Evolutionary conservation across 2,113 vertebrate species (phyloP).

Genomic region (Antennarius striatus): DNA sequence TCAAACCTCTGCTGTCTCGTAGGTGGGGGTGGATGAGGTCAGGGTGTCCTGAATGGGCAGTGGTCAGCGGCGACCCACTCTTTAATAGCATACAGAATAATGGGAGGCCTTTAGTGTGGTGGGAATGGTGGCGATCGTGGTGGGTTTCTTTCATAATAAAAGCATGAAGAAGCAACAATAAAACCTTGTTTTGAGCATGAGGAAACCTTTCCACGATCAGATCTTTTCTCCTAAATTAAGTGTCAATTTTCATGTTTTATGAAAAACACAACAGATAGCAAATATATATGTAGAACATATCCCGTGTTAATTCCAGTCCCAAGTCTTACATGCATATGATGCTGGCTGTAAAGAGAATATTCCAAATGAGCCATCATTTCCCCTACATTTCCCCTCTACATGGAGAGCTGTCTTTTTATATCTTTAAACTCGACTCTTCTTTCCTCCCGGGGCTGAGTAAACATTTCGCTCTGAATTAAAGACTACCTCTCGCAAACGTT

Average conservation of each 20-base stretch:
- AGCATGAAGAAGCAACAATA: background rate
- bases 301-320: too few relatives aligned
- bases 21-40: slow-evolving; percentile 64
- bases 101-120: slow-evolving; percentile 44
- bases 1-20: slow-evolving; percentile 46
- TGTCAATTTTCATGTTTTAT: too few relatives aligned
- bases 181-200: too few relatives aligned
- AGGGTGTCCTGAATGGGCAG: slow-evolving; percentile 56
- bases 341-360: background rate
- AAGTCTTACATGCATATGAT: slow-evolving; percentile 2
- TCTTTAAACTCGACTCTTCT: background rate
- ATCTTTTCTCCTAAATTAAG: too few relatives aligned
- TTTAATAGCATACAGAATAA: slow-evolving; percentile 65
- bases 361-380: slow-evolving; percentile 1
- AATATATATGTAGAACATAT: too few relatives aligned
- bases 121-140: slow-evolving; percentile 46
- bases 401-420: background rate
- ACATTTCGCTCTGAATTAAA: slow-evolving; percentile 26
- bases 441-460: slow-evolving; percentile 5
- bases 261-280: too few relatives aligned
- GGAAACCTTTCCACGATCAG: too few relatives aligned
- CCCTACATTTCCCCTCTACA: too few relatives aligned
- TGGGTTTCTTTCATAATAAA: slow-evolving; percentile 28
- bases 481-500: slow-evolving; percentile 9
- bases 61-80: slow-evolving; percentile 60